Percentiles rank a stretch among this genome's conserved stretches.
Evolutionary conservation across 2,888 invertebrate species (phyloP).

Genomic region (Drosophila mettleri): DNA sequence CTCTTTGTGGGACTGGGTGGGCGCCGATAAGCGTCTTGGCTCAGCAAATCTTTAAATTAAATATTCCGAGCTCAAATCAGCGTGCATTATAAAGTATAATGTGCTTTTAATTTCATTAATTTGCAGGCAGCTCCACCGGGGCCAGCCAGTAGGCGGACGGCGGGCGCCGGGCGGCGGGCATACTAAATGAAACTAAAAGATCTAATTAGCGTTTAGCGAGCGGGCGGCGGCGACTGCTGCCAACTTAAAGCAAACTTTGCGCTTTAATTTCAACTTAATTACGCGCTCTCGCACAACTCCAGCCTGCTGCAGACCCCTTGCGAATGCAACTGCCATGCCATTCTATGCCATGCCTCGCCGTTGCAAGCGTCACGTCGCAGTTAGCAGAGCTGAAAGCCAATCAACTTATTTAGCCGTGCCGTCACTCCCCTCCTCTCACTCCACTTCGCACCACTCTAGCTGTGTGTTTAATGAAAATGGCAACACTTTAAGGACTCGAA

Average conservation of each 20-base stretch:
- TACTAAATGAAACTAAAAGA: constrained; percentile 67
- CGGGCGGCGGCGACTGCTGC: constrained; percentile 17
- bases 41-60: constrained; percentile 73
- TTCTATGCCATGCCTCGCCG: too few relatives aligned
- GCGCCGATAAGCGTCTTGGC: constrained; percentile 39
- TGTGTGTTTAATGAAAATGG: constrained; percentile 37
- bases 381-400: constrained; percentile 66
- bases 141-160: not conserved
- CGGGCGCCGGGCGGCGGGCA: not conserved
- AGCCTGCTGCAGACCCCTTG: constrained; percentile 21
- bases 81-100: constrained; percentile 78
- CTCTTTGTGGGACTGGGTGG: constrained; percentile 15
- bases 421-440: too few relatives aligned
- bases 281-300: constrained; percentile 45
- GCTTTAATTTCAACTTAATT: constrained; percentile 78
- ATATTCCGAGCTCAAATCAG: constrained; percentile 73
- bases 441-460: not conserved
- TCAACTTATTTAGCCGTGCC: constrained; percentile 59
- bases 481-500: constrained; percentile 36
- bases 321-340: constrained; percentile 32
- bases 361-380: constrained; percentile 31
- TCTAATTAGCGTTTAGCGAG: constrained; percentile 70
- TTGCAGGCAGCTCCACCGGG: constrained; percentile 62
- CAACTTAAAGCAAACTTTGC: constrained; percentile 76
- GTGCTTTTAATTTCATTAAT: constrained; percentile 81